Conservation (phyloP, 2,113 vertebrate genomes). For the Pteruthius melanotis region DNA sequence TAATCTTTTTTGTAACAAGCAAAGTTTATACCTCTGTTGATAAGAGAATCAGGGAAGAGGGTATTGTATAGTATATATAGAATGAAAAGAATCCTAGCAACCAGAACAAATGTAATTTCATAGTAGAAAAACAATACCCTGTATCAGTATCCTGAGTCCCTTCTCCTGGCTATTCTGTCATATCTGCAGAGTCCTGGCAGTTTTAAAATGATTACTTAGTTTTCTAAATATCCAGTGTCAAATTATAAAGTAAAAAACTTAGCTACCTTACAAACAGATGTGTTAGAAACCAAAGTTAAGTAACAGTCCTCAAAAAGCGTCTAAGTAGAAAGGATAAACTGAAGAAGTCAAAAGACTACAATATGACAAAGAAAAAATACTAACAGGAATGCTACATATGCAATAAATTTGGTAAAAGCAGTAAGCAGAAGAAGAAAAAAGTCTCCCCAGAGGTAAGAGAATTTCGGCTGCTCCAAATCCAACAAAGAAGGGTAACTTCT, state of each 20-base stretch:
- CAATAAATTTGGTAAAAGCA: slow-evolving; percentile 23
- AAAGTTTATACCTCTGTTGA: neutral
- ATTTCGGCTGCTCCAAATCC: slow-evolving; percentile 40
- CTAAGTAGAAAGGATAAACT: neutral
- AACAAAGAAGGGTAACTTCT: slow-evolving; percentile 20
- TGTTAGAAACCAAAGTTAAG: neutral
- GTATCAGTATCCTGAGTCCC: neutral
- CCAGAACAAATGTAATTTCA: neutral
- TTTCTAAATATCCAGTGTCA: neutral
- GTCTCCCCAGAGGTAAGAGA: neutral
- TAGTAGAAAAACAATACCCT: neutral
- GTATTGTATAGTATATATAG: neutral
- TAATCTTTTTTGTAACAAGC: neutral
- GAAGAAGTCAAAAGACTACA: neutral
- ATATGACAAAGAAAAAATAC: neutral
- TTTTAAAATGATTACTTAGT: neutral
- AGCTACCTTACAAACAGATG: neutral
- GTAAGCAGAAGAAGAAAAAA: slow-evolving; percentile 32
- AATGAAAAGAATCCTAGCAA: neutral
- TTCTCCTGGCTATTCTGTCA: neutral
- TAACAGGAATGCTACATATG: neutral
- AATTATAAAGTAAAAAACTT: neutral
- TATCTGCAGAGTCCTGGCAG: neutral
- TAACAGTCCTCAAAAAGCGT: neutral
- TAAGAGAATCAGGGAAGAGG: neutral